A percentile compares a stretch with the other conserved stretches of the same genome.
phyloP scores from a whole-genome alignment of 2,797 vertebrate species.

The Acanthornis magna region DNA sequence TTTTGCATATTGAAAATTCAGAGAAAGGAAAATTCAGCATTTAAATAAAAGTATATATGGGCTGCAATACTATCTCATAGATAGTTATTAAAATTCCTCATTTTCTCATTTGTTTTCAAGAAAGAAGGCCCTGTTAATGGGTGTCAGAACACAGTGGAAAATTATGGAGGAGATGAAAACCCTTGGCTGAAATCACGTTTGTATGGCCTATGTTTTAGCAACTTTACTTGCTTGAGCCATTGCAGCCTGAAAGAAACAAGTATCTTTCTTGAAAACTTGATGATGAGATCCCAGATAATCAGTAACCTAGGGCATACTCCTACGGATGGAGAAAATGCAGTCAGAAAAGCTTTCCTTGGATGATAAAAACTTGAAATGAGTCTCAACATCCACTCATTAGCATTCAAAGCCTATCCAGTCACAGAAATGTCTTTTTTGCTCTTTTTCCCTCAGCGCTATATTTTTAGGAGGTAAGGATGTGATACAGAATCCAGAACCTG shows the following conservation, averaged over 20 bases:
- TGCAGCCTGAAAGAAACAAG: background rate
- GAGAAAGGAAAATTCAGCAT: background rate
- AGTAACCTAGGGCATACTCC: background rate
- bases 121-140: background rate
- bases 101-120: background rate
- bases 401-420: background rate
- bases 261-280: background rate
- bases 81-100: background rate
- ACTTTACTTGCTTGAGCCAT: background rate
- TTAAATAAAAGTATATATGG: background rate
- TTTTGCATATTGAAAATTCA: background rate
- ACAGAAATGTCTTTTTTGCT: background rate
- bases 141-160: background rate
- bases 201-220: background rate
- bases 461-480: background rate
- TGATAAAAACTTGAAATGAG: background rate
- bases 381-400: background rate
- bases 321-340: background rate
- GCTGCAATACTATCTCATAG: background rate
- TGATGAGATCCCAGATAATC: conserved; percentile 21
- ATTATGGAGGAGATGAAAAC: background rate
- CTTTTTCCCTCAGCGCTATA: accelerated
- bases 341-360: background rate
- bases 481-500: background rate
- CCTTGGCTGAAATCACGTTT: background rate